Percentiles rank a stretch among this genome's conserved stretches.
Evolutionary conservation across 2,797 vertebrate genomes (phyloP).

Genomic region (Nannoperca australis): DNA sequence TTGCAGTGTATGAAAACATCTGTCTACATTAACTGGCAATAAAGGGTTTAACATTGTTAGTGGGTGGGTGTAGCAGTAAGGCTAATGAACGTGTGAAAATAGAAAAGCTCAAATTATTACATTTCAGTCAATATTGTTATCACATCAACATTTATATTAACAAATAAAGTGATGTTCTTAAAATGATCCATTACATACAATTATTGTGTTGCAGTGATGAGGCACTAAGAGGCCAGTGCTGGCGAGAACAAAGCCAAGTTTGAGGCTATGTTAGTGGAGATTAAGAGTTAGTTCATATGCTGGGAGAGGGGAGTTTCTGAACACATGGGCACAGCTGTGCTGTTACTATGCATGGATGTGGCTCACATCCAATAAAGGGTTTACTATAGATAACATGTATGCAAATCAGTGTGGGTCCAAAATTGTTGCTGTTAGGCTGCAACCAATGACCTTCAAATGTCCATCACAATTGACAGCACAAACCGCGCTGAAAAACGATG

Average conservation of each 20-base stretch:
- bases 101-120: background rate
- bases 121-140: background rate
- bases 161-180: no score
- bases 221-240: background rate
- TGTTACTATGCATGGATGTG: background rate
- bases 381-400: background rate
- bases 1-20: background rate
- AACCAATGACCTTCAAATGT: background rate
- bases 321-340: slow-evolving; percentile 43
- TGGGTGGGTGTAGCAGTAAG: background rate
- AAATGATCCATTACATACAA: background rate
- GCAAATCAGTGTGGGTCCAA: background rate
- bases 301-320: slow-evolving; percentile 1
- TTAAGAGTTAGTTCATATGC: slow-evolving; percentile 37
- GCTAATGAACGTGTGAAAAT: background rate
- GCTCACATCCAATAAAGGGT: background rate
- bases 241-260: slow-evolving; percentile 43
- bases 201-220: background rate
- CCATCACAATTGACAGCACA: no score
- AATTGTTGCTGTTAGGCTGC: background rate
- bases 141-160: background rate
- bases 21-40: background rate
- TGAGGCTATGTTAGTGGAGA: slow-evolving; percentile 20
- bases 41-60: background rate
- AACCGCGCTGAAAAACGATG: background rate